Percentiles rank a stretch among this genome's conserved stretches.
Evolutionary conservation across 1,140 invertebrate genomes (phyloP).

Genomic region (Papilio dardanus): DNA sequence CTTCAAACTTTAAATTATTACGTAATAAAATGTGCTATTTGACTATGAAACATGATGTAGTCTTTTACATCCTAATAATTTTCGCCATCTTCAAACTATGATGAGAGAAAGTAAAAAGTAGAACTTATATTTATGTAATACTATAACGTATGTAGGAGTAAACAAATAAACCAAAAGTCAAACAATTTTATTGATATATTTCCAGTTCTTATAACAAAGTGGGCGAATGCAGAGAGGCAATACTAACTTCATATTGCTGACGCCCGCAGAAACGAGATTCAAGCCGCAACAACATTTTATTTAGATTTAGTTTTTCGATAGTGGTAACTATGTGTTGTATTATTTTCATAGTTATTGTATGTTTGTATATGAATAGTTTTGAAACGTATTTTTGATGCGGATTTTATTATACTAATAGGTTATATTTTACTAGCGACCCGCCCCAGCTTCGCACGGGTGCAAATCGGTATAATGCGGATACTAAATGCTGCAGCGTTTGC

Average conservation of each 20-base stretch:
- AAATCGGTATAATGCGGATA: too few species aligned
- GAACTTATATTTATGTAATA: too few species aligned
- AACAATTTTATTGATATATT: conserved; percentile 4
- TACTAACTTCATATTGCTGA: background rate
- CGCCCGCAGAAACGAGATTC: background rate
- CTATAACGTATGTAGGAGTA: too few species aligned
- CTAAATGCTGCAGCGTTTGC: too few species aligned
- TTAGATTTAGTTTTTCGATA: background rate
- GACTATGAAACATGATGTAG: too few species aligned
- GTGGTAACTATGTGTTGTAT: background rate
- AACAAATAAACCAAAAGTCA: background rate
- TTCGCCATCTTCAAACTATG: too few species aligned
- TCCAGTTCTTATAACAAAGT: conserved; percentile 1
- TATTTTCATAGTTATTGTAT: background rate
- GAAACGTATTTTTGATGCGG: background rate
- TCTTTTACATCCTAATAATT: too few species aligned
- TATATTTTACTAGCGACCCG: background rate
- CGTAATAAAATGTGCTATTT: too few species aligned
- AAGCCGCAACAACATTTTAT: conserved; percentile 16
- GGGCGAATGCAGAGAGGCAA: background rate
- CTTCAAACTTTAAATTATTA: too few species aligned
- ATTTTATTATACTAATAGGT: background rate
- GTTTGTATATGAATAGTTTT: background rate
- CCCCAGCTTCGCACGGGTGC: too few species aligned
- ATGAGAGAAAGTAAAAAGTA: too few species aligned